Evolutionary conservation across 2,888 invertebrate genomes (phyloP).

Genomic region (Agrochola macilenta): DNA sequence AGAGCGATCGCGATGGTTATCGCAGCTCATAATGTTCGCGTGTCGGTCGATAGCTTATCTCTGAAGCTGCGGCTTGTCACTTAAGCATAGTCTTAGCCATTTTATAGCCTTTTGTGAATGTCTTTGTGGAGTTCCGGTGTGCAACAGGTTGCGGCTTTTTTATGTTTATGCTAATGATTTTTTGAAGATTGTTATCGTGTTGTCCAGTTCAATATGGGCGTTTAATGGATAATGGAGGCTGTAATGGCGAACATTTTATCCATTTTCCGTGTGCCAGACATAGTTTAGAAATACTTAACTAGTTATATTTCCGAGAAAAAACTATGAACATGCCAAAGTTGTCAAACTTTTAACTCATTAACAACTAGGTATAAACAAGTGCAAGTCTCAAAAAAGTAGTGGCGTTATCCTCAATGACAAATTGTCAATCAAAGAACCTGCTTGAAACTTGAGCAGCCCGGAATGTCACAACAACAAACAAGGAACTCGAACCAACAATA

Average conservation of each 20-base stretch:
- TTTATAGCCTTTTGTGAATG: constrained; percentile 61
- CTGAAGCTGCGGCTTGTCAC: constrained; percentile 69
- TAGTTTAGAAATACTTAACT: neutral
- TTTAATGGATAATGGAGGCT: neutral
- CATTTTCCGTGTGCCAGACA: neutral
- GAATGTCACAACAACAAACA: constrained; percentile 78
- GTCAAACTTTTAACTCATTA: constrained; percentile 19
- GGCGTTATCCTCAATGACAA: constrained; percentile 35
- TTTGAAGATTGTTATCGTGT: constrained; percentile 25
- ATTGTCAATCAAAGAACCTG: constrained; percentile 57
- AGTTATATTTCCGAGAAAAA: neutral
- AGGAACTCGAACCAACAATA: constrained; percentile 78
- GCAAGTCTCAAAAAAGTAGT: constrained; percentile 20
- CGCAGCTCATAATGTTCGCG: constrained; percentile 79
- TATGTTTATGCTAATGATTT: constrained; percentile 53
- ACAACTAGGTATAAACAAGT: constrained; percentile 12
- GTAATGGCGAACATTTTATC: constrained; percentile 16
- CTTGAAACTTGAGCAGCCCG: constrained; percentile 62
- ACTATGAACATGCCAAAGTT: neutral
- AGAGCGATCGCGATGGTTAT: constrained; percentile 80
- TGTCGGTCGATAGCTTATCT: constrained; percentile 80
- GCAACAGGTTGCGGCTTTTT: constrained; percentile 44
- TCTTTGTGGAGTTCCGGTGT: constrained; percentile 41
- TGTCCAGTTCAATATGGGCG: neutral
- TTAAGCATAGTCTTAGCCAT: constrained; percentile 65